phyloP scores from a whole-genome alignment of 1,140 invertebrate species.

The Bombus fervidus region DNA sequence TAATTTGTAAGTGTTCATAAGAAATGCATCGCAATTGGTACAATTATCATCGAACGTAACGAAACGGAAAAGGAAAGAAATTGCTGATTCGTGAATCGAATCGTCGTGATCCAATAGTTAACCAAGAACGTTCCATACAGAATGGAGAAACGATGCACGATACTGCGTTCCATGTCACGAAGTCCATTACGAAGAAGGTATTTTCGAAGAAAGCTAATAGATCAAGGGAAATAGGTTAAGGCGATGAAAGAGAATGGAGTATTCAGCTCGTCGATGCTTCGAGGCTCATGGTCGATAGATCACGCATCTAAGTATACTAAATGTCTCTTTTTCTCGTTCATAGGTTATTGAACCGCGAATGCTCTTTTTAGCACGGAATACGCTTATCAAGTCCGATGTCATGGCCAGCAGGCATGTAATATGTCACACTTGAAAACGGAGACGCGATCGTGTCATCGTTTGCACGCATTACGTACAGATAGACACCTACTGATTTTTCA shows the following conservation, averaged over 20 bases:
- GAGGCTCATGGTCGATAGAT: constrained; percentile 66
- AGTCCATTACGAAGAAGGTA: constrained; percentile 51
- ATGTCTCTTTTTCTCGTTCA: constrained; percentile 64
- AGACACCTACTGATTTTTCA: neutral
- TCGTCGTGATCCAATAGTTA: neutral
- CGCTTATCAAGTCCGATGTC: constrained; percentile 63
- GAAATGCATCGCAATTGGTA: neutral
- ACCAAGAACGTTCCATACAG: neutral
- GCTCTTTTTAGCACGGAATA: constrained; percentile 53
- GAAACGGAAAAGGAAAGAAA: neutral
- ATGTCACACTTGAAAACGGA: constrained; percentile 31
- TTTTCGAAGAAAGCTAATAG: constrained; percentile 65
- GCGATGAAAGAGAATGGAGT: constrained; percentile 63
- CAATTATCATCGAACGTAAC: neutral
- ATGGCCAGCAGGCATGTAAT: constrained; percentile 45
- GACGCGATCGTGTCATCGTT: neutral
- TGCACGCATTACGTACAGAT: neutral
- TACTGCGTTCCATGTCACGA: constrained; percentile 2
- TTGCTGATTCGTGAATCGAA: too few species aligned
- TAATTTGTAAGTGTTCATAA: too few species aligned
- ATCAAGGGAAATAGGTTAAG: constrained; percentile 67
- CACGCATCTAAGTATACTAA: constrained; percentile 71
- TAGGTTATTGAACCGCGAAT: constrained; percentile 66
- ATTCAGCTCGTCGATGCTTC: constrained; percentile 57
- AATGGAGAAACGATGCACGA: constrained; percentile 32